These are phyloP conservation scores for Sepiola atlantica DNA, from an alignment of 2,888 invertebrate genomes.

Conservation along the genomic window DNA sequence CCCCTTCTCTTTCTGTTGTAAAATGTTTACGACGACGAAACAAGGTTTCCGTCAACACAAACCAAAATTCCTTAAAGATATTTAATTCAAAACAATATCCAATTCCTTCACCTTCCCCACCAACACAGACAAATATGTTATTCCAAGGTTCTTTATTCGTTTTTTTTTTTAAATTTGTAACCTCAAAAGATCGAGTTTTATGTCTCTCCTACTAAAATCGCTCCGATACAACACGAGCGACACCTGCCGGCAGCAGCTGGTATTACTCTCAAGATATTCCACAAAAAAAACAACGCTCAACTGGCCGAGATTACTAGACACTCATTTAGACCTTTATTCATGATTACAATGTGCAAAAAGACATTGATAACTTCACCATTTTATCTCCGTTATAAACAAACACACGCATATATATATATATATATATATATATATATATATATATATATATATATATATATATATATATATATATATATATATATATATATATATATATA, in stretches of 20 bases:
- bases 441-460: too few species aligned
- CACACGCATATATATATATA: too few species aligned
- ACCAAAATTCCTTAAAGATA: neutral
- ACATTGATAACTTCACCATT: neutral
- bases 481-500: too few species aligned
- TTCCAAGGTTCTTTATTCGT: neutral
- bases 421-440: too few species aligned
- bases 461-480: too few species aligned
- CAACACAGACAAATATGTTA: neutral
- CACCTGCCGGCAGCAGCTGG: neutral
- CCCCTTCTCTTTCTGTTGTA: neutral
- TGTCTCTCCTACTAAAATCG: neutral
- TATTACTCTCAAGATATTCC: neutral
- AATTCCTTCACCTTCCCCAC: neutral
- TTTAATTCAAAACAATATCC: slow-evolving; percentile 19
- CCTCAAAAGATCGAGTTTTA: neutral
- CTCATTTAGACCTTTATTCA: neutral
- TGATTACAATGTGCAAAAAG: neutral
- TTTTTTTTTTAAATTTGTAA: neutral
- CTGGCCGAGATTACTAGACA: neutral
- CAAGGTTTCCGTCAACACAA: neutral
- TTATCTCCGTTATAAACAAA: neutral
- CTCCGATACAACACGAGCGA: neutral
- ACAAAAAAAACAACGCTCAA: neutral
- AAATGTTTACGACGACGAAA: neutral